Base-by-base conservation (phyloP, 2,113 vertebrate genomes). In the Genyomyrus donnyi region DNA sequence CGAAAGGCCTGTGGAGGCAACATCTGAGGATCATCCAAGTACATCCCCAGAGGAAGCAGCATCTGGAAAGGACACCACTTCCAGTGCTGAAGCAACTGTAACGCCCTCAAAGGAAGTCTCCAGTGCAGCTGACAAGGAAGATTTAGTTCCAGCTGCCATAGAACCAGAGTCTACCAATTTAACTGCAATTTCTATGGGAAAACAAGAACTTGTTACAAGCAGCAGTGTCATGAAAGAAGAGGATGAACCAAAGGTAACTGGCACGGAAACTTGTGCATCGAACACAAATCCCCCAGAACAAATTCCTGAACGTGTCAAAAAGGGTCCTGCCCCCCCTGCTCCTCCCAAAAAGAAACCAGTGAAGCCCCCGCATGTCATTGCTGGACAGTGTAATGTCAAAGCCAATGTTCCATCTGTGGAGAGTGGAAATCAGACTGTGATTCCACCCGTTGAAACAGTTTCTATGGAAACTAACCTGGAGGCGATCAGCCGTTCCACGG, bases 201-300 rank as follows among this genome's bases (percentile, higher is more conserved):
- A 90, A 39, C n/a, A 17, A 2, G 66, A 93, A 89, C 89, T 84
- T 1, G 74, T 87, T 24, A 74, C 35, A 80, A 86, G 11, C 2
- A 88, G 90, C 15, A 39, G 80, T 45, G 24, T 24, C 39, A 45
- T 3, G 3, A 27, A 45, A 53, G 52, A n/a, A 45, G 87, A 88
- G 2, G 35, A 42, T 62, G 31, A 42, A 19, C 27, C 11, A 39
- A 45, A 66, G 70, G n/a, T n/a, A 27, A 10, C 39, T 35, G 21
- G 24, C 50, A 8, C 88, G 88, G 94, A 93, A 80, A 93, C 95
- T 86, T 92, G 91, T 0, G 70, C 91, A 3, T 93, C 95, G 7
- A 91, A 92, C 85, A 94, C 94, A 90, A 95, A 95, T 87, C 88
- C 91, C 21, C 58, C 80, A 84, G 21, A 80, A 27, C 88, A 50